Evolutionary conservation across 2,797 vertebrate species (phyloP).

Genomic region (Parauchenoglanis ngamensis): DNA sequence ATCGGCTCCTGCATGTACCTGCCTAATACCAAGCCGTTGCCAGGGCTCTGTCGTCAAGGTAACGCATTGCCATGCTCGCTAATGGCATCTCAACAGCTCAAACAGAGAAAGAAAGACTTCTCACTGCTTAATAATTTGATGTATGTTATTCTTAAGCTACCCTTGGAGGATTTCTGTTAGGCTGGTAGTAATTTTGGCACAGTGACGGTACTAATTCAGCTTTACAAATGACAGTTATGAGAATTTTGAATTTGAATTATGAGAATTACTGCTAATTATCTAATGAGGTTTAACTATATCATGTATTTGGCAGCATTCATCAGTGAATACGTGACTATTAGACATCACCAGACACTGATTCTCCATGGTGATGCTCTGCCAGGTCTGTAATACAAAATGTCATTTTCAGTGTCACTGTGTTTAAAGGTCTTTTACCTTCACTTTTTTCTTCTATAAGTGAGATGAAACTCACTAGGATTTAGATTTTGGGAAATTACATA

Average conservation of each 20-base stretch:
- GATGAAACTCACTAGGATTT: background rate
- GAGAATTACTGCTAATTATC: background rate
- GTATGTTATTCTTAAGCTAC: background rate
- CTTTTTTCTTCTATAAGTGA: background rate
- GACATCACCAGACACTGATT: background rate
- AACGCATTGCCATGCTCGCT: conserved; percentile 42
- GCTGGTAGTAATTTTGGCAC: background rate
- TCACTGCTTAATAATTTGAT: conserved; percentile 7
- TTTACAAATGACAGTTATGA: background rate
- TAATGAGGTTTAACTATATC: background rate
- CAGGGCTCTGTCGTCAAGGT: conserved; percentile 46
- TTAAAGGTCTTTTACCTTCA: background rate
- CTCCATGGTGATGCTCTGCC: background rate
- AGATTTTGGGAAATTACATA: background rate
- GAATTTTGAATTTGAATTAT: background rate
- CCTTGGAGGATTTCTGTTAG: background rate
- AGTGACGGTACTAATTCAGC: background rate
- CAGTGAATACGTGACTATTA: background rate
- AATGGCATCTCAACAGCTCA: conserved; percentile 36
- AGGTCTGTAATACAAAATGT: background rate
- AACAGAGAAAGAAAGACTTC: conserved; percentile 32
- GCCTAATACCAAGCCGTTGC: conserved; percentile 49
- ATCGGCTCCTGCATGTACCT: conserved; percentile 18
- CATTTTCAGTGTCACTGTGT: background rate
- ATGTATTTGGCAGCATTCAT: background rate